Evolutionary conservation across 2,797 vertebrate species (phyloP), one percentile per base, ranked within the genome.

Genomic region (Threskiornis aethiopicus): DNA sequence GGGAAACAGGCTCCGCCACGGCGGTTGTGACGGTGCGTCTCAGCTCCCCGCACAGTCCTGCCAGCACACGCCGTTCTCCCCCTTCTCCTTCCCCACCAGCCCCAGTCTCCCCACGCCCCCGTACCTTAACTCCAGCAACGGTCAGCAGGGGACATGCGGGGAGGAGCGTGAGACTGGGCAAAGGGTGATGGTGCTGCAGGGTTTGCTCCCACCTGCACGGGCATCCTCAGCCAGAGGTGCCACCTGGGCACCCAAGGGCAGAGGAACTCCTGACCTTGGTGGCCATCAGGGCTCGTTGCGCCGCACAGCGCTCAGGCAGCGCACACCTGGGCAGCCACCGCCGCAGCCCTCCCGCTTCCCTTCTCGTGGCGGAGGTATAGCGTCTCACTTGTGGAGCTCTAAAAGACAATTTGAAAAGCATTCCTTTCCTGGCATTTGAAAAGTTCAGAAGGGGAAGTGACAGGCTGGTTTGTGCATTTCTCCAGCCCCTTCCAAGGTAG

Each of bases 401-500:
- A 8, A 64, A 80, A n/a, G 35, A 31, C 62, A 18, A 13, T 58
- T 35, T 91, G 44, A 71, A 93, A 82, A 75, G 69, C 91, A 92
- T 93, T 94, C 94, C 85, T 84, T 9, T 24, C 77, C 91, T 77
- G 90, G 90, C 94, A 91, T 91, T 94, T 89, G 70, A 31, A 89
- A 86, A 95, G 93, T 87, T 87, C 91, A 89, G 90, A 47, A 77
- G 78, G 91, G 94, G 92, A 96, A 92, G 88, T 35, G 75, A 62
- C 13, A 4, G 92, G 89, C 96, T 22, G 95, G 90, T 75, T 95
- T 93, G 96, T 82, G 87, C 91, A 41, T 64, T 95, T 87, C 97
- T 95, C 90, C 93, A 93, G 89, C 94, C 93, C 84, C 93, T 97
- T 87, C 84, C 82, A 83, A 94, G 93, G 93, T 84, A 93, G 35